These are phyloP conservation scores for Conus betulinus DNA, from an alignment of 1,140 invertebrate species.

Conservation along the genomic window DNA sequence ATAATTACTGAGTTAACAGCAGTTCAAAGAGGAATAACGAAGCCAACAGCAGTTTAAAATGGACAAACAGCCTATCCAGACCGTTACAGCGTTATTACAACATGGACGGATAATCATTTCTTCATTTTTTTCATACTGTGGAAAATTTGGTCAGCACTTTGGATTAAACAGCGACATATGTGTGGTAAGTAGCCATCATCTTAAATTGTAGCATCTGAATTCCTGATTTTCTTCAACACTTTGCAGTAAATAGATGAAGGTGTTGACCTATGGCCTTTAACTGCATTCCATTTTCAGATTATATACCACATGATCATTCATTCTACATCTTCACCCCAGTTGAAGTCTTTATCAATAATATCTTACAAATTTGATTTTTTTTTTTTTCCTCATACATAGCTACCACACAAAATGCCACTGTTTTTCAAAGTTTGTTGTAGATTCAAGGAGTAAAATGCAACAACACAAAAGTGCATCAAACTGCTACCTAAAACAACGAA, in stretches of 20 bases:
- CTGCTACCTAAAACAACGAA: neutral
- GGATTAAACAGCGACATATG: constrained; percentile 15
- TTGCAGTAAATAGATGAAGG: too few species aligned
- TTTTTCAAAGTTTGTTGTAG: constrained; percentile 16
- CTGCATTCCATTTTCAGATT: too few species aligned
- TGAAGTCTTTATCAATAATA: too few species aligned
- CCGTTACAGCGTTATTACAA: neutral
- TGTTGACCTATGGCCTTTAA: too few species aligned
- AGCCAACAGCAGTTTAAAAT: neutral
- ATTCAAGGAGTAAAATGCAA: constrained; percentile 4
- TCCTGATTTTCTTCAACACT: too few species aligned
- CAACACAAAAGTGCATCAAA: neutral
- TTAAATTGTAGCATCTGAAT: neutral
- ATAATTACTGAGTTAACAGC: too few species aligned
- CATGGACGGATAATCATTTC: neutral
- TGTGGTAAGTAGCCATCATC: neutral
- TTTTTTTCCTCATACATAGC: too few species aligned
- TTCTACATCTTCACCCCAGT: too few species aligned
- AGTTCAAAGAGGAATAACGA: too few species aligned
- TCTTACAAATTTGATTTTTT: too few species aligned
- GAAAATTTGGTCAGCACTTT: constrained; percentile 3
- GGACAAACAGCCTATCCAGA: neutral
- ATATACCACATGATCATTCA: too few species aligned
- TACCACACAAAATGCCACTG: constrained; percentile 17
- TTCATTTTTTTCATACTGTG: neutral